Percentiles rank a stretch among this genome's conserved stretches.
phyloP scores from a whole-genome alignment of 2,113 vertebrate species.

The Pan paniscus region DNA sequence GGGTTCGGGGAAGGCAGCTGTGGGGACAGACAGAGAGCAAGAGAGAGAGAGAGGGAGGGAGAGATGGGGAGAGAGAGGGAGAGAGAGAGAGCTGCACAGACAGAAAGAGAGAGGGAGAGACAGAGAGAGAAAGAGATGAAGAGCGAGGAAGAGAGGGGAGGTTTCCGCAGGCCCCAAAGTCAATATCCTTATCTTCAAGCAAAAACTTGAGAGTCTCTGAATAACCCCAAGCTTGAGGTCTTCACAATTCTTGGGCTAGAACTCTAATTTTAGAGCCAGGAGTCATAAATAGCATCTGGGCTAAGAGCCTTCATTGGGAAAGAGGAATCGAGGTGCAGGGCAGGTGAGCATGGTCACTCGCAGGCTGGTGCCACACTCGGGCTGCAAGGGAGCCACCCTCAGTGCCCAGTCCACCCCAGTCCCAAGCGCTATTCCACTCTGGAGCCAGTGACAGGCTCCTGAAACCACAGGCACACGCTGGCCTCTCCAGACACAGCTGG shows the following conservation, averaged over 20 bases:
- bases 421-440: neutral
- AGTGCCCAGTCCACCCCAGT: neutral
- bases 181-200: neutral
- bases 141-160: too few relatives aligned
- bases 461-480: accelerated
- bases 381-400: accelerated
- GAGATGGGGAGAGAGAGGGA: neutral
- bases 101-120: neutral
- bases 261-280: neutral
- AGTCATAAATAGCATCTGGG: accelerated
- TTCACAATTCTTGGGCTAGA: neutral
- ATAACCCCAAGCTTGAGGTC: too few relatives aligned
- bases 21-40: neutral
- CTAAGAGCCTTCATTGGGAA: neutral
- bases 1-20: neutral
- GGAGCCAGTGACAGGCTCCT: accelerated
- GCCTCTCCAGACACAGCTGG: neutral
- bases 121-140: neutral
- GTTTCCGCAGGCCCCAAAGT: accelerated
- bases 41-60: neutral
- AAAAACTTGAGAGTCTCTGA: neutral
- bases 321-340: neutral
- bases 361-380: accelerated
- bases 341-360: neutral
- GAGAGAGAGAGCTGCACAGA: accelerated